Base-by-base conservation (phyloP, 2,113 vertebrate species). In the Chelonoidis abingdonii region DNA sequence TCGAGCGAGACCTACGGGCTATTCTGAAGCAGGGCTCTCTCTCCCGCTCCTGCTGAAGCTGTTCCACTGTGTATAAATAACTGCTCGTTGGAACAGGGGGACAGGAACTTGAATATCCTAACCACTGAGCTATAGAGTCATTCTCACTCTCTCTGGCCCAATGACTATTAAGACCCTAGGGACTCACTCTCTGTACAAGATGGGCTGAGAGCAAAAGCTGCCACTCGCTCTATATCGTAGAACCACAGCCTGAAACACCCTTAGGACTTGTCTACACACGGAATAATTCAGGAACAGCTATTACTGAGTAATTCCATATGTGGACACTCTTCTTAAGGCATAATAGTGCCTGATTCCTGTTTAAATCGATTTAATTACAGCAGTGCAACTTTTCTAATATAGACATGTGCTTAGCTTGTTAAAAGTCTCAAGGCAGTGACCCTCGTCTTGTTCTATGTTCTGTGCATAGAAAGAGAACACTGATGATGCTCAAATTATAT, bases 1-100 rank as follows among this genome's bases (percentile, higher is more conserved):
- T 90, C 83, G 94, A 94, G 92, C 93, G 82, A 87, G 69, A 85
- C 17, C 86, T 95, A n/a, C 2, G 31, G 13, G 31, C 31, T 65
- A 17, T 35, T 65, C 59, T 59, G 31, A 65, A 65, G 59, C 59
- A 65, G 7, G 35, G 17, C 35, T 69, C 65, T 69, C 62, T 65
- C 31, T 17, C 8, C 16, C 17, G 8, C 65, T n/a, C 65, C 35
- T n/a, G 62, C 31, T n/a, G 62, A 69, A n/a, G 35, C 14, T 69
- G 35, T n/a, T 38, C 8, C 17, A 38, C 9, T 38, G 6, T 69
- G 35, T n/a, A n/a, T 38, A 38, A 69, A 38, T n/a, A 69, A 69
- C 35, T 21, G n/a, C 17, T 38, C 65, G 38, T 19, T 69, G 35
- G 65, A 69, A n/a, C 35, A 69, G 8, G 35, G 31, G 17, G 65